phyloP scores from a whole-genome alignment of 2,888 invertebrate species.

The Tridacna gigas region DNA sequence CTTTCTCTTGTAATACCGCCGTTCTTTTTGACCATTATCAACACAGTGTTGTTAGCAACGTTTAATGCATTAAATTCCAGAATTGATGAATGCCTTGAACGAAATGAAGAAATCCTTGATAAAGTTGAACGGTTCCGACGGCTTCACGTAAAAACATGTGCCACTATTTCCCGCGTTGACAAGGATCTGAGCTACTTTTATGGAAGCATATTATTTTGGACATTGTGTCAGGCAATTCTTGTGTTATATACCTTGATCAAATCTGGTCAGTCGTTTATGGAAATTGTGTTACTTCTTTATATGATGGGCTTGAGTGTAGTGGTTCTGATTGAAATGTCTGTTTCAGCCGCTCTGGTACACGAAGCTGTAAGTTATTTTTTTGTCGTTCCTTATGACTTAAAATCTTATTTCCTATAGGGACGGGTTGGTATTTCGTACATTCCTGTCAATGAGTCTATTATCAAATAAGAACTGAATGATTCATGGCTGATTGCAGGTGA shows the following conservation, averaged over 20 bases:
- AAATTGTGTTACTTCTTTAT: neutral
- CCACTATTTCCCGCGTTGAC: neutral
- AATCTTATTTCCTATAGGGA: too few relatives aligned
- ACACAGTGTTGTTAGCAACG: neutral
- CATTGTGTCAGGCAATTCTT: constrained; percentile 1
- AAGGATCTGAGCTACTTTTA: neutral
- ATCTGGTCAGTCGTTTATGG: neutral
- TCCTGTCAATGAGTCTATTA: too few relatives aligned
- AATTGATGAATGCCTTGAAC: neutral
- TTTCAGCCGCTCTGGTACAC: constrained; percentile 4
- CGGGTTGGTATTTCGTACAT: too few relatives aligned
- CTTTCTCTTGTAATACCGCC: constrained; percentile 9
- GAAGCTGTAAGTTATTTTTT: constrained; percentile 11
- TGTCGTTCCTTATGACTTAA: too few relatives aligned
- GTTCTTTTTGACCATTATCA: neutral
- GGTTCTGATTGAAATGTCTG: neutral
- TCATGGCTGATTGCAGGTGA: too few relatives aligned
- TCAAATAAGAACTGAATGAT: too few relatives aligned
- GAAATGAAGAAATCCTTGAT: neutral
- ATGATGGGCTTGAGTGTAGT: neutral
- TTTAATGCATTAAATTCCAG: neutral
- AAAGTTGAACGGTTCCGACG: neutral
- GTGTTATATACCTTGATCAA: neutral
- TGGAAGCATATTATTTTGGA: constrained; percentile 15
- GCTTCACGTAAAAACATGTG: neutral